phyloP scores from a whole-genome alignment of 2,888 invertebrate species.

The Synergus umbraculus region DNA sequence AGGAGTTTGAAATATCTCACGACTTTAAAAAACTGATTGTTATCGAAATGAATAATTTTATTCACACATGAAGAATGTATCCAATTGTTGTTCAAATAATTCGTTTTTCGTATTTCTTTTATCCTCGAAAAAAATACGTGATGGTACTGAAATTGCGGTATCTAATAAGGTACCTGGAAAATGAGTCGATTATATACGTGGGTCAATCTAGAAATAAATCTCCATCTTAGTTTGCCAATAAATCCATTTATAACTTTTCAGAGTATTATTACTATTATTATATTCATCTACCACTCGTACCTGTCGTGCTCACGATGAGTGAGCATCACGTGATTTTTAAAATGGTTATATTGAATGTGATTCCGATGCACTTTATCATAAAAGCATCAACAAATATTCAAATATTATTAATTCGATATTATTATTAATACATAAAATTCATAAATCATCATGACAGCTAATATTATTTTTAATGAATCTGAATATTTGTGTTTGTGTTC shows the following conservation, averaged over 20 bases:
- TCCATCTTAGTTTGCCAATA: slow-evolving; percentile 30
- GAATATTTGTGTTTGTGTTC: no score
- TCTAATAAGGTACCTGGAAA: not conserved
- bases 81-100: no score
- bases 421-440: not conserved
- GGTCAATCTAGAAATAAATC: slow-evolving; percentile 35
- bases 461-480: not conserved
- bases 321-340: slow-evolving; percentile 37
- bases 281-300: slow-evolving; percentile 28
- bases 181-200: not conserved
- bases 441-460: not conserved
- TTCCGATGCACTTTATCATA: slow-evolving; percentile 24
- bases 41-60: no score
- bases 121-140: not conserved
- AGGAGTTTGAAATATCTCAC: no score
- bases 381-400: not conserved
- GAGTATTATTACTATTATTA: slow-evolving; percentile 28
- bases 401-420: not conserved
- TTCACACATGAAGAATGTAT: no score
- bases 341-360: slow-evolving; percentile 10
- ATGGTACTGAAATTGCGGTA: not conserved
- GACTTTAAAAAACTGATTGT: no score
- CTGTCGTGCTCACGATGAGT: slow-evolving; percentile 8
- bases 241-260: slow-evolving; percentile 25
- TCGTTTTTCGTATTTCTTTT: no score